A percentile compares a stretch with the other conserved stretches of the same genome.
These are phyloP conservation scores for Thripadectes ignobilis DNA, from an alignment of 2,797 vertebrate species.

Conservation along the genomic window DNA sequence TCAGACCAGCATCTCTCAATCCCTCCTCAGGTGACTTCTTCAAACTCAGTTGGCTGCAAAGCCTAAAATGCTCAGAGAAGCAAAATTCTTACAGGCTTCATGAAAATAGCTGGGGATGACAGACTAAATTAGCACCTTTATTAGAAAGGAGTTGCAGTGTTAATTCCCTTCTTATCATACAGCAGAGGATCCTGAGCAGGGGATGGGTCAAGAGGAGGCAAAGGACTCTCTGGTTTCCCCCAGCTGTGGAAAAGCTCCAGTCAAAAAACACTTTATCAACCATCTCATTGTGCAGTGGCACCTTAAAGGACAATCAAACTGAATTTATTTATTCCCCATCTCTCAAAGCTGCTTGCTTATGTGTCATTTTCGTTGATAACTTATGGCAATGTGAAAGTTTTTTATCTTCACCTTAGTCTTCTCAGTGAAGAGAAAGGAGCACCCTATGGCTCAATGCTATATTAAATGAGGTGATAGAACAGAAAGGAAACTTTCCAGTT, in stretches of 20 bases:
- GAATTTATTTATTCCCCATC: neutral
- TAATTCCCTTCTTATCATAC: neutral
- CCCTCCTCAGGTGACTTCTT: neutral
- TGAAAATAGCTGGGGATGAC: neutral
- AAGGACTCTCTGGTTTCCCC: neutral
- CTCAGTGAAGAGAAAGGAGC: neutral
- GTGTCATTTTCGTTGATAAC: neutral
- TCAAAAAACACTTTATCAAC: constrained; percentile 23
- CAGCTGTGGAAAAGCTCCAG: neutral
- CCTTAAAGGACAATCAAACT: neutral
- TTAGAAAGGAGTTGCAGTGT: neutral
- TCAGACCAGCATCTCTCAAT: neutral
- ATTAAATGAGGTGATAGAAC: neutral
- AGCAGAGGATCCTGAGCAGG: neutral
- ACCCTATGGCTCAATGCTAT: neutral
- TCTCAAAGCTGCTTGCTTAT: neutral
- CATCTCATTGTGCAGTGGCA: neutral
- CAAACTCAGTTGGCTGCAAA: neutral
- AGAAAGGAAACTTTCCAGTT: neutral
- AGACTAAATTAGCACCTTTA: neutral
- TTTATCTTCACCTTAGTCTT: neutral
- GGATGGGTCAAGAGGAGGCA: neutral
- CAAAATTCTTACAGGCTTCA: neutral
- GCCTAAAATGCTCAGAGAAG: neutral
- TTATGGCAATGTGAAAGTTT: neutral